Base-by-base conservation (phyloP, 2,888 invertebrate genomes). In the Zelleria hepariella region DNA sequence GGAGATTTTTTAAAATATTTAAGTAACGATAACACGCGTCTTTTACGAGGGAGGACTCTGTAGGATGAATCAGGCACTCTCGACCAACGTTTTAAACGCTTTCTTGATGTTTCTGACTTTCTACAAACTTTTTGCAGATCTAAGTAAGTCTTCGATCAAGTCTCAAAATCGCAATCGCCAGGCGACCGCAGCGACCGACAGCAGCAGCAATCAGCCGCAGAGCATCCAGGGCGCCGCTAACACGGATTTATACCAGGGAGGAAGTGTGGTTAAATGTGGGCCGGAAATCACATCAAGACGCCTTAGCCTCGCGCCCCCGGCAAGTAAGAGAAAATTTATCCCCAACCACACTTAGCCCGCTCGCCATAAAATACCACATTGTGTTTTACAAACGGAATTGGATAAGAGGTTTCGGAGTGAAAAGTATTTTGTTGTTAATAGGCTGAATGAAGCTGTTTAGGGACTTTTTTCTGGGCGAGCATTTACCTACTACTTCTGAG, bases 251-350 rank as follows among this genome's bases (percentile, higher is more conserved):
- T 81, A 78, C 78, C 75, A 71, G 71, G 68, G 73, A 77, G 79
- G 78, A 78, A 81, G 72, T 73, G 70, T 72, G 71, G 77, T 77
- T 81, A 78, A 80, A 80, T 80, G 78, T 79, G 77, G 75, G 69
- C 78, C 78, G 84, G 83, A 83, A 85, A 85, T 85, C 78, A 75
- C 72, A 82, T 82, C 78, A 83, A 78, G 79, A 75, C 80, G 80
- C 80, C 74, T 78, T 76, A 76, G 77, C 70, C 57, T 57, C 54
- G 3, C 49, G 15, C 42, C 25, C 57, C 57, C 52, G 57, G 47
- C 57, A 25, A 56, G 24, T 18, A 21, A 63, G 69, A 67, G 73
- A 74, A 72, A 76, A 77, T 78, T 68, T 75, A 74, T 71, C 57
- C 57, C 47, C 48, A 25, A 57, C 57, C 57, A 57, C 57, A 57